Percentiles rank a stretch among this genome's conserved stretches.
Evolutionary conservation across 2,113 vertebrate species (phyloP).

Genomic region (Ophthalmolycus amberensis): DNA sequence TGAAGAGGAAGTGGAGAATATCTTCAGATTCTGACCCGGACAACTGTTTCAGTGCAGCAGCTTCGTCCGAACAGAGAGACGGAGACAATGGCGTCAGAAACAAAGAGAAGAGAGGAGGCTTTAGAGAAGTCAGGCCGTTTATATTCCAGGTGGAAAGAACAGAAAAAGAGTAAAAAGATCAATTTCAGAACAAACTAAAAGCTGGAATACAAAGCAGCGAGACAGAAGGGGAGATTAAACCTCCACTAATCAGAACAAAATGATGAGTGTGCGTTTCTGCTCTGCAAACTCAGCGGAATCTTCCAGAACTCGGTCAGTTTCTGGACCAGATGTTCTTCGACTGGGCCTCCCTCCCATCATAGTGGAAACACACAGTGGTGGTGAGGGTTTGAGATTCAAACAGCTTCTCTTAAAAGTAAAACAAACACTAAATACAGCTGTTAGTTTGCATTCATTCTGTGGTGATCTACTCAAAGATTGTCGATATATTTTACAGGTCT

Average conservation of each 20-base stretch:
- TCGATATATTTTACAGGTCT: too few species aligned
- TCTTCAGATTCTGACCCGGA: too few species aligned
- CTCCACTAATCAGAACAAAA: conserved; percentile 40
- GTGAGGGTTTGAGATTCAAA: not conserved
- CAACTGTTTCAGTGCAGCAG: too few species aligned
- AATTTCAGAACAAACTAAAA: not conserved
- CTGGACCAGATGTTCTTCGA: conserved; percentile 53
- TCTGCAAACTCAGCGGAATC: conserved; percentile 58
- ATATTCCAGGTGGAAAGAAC: not conserved
- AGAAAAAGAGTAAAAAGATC: not conserved
- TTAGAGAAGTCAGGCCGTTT: not conserved
- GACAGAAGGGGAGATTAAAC: not conserved
- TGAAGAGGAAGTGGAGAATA: too few species aligned
- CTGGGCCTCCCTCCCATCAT: conserved; percentile 30
- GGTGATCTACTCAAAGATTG: too few species aligned
- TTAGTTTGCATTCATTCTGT: too few species aligned
- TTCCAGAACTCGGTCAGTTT: conserved; percentile 2
- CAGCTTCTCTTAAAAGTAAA: too few species aligned
- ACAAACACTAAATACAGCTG: too few species aligned
- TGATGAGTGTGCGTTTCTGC: conserved; percentile 37
- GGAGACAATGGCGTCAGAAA: too few species aligned
- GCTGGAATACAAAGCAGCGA: not conserved
- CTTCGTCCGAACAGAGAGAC: too few species aligned
- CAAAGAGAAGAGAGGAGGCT: too few species aligned
- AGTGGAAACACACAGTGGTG: conserved; percentile 53